A percentile compares a stretch with the other conserved stretches of the same genome.
These are phyloP conservation scores for Stenurella melanura DNA, from an alignment of 2,888 invertebrate species.

Conservation along the genomic window DNA sequence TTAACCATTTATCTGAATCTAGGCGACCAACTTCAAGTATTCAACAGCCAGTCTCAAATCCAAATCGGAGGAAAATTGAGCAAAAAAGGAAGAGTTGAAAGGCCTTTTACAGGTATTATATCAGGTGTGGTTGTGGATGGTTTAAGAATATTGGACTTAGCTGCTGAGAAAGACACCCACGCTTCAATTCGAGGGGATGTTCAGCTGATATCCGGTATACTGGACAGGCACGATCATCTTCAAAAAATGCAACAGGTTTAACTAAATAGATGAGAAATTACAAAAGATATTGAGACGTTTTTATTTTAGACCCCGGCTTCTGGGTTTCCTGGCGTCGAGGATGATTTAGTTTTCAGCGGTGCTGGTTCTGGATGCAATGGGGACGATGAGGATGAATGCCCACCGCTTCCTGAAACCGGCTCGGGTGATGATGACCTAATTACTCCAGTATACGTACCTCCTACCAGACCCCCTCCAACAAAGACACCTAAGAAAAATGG, in stretches of 20 bases:
- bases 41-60: slow-evolving; percentile 93
- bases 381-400: slow-evolving; percentile 95
- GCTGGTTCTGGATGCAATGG: slow-evolving; percentile 93
- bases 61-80: slow-evolving; percentile 91
- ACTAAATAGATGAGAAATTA: not conserved
- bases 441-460: slow-evolving; percentile 92
- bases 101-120: slow-evolving; percentile 90
- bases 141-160: slow-evolving; percentile 87
- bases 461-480: slow-evolving; percentile 82
- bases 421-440: slow-evolving; percentile 92
- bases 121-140: slow-evolving; percentile 94
- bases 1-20: not conserved
- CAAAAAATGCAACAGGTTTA: slow-evolving; percentile 91
- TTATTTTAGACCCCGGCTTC: slow-evolving; percentile 86
- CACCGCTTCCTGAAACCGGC: slow-evolving; percentile 87
- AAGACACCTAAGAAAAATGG: slow-evolving; percentile 60
- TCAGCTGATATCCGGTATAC: slow-evolving; percentile 83
- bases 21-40: slow-evolving; percentile 82
- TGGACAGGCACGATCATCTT: slow-evolving; percentile 84
- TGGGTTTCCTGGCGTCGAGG: slow-evolving; percentile 85
- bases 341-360: slow-evolving; percentile 94
- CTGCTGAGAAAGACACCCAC: slow-evolving; percentile 87
- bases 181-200: slow-evolving; percentile 89
- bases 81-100: slow-evolving; percentile 80
- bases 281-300: slow-evolving; percentile 2